Base-by-base conservation (phyloP, 1,140 invertebrate genomes). In the Prorops nasuta region DNA sequence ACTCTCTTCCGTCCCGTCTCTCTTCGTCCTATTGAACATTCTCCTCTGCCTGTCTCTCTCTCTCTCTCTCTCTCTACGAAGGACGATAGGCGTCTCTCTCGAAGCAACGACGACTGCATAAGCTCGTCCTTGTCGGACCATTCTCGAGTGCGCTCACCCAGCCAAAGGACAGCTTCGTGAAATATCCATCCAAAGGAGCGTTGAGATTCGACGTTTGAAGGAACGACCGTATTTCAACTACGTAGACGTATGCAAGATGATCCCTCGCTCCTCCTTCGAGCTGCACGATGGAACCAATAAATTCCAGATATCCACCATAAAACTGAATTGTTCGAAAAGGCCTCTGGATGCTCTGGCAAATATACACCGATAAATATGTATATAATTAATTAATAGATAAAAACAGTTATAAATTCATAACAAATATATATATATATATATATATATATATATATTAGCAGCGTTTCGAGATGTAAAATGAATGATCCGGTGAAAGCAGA, bases 161-260 rank as follows among this genome's bases (percentile, higher is more conserved):
- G 14, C 49, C 46, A 44, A 52, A 55, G 49, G 44, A 55, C 32
- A 47, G 38, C 43, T 47, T 34, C 28, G 47, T 55, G 44, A 55
- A 55, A 47, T 52, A 55, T 55, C 50, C 44, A 48, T 53, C 31
- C 21, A 16, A 53, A 39, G 21, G 31, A 53, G 35, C 38, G n/a
- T 42, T 14, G 40, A 38, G 51, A 54, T 51, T 54, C 35, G 51
- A 54, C 43, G 41, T 44, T 53, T 50, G 34, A 51, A 31, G 39
- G 50, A 31, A 24, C 47, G 41, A 22, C 39, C 32, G 31, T 22
- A 21, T 44, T 53, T n/a, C 14, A 41, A 37, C 28, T 44, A 44
- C 43, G 19, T 45, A 32, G 19, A 14, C 24, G 43, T 17, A 8
- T 44, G 8, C 12, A 10, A 10, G 15, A n/a, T n/a, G n/a, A n/a